Conservation (phyloP, 1,140 invertebrate species). For the Euschistus heros region DNA sequence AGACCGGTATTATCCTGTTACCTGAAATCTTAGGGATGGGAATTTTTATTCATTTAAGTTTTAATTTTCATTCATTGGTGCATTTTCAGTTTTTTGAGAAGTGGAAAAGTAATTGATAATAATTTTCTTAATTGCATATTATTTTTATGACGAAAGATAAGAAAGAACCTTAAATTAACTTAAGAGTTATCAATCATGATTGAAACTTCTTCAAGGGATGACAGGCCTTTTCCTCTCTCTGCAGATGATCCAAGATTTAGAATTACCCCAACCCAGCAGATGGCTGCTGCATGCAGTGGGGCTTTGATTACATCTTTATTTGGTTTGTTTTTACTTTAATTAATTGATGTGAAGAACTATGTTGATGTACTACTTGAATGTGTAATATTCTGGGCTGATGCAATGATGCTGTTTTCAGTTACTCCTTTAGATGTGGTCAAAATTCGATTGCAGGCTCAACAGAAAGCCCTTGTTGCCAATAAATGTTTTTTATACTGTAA, state of each 20-base stretch:
- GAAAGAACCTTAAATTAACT: no score
- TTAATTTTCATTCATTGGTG: no score
- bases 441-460: slow-evolving; percentile 89
- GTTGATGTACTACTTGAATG: no score
- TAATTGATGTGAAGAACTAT: neutral
- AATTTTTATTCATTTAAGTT: no score
- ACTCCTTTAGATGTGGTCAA: slow-evolving; percentile 98
- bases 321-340: slow-evolving; percentile 43
- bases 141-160: no score
- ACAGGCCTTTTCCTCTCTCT: neutral
- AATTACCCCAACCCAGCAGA: slow-evolving; percentile 77
- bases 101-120: no score
- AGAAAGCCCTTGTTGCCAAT: slow-evolving; percentile 67
- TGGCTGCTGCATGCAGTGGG: slow-evolving; percentile 77
- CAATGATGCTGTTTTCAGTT: slow-evolving; percentile 45
- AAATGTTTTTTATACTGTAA: slow-evolving; percentile 96
- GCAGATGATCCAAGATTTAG: slow-evolving; percentile 57
- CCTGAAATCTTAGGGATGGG: no score
- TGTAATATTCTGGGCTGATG: neutral
- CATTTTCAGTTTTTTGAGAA: no score
- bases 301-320: slow-evolving; percentile 79
- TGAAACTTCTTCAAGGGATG: neutral
- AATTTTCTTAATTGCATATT: no score
- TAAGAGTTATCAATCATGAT: neutral
- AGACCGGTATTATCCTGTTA: no score